A percentile compares a stretch with the other conserved stretches of the same genome.
phyloP scores from a whole-genome alignment of 2,113 vertebrate species.

The Hemibates koningsi region DNA sequence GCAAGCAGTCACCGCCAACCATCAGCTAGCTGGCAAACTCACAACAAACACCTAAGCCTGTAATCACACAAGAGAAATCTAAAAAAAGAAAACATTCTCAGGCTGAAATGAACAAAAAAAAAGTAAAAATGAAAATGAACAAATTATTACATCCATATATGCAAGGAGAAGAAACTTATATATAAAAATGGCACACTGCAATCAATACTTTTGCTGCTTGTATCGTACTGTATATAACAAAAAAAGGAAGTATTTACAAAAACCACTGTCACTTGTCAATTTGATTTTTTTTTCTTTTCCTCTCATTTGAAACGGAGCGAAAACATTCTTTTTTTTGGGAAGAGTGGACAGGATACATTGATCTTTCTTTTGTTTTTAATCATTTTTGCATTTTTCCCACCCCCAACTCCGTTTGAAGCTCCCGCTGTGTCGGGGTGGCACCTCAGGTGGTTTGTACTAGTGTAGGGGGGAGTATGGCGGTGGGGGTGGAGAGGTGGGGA shows the following conservation, averaged over 20 bases:
- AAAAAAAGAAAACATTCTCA: conserved; percentile 25
- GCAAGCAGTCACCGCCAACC: conserved; percentile 43
- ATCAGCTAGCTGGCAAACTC: conserved; percentile 72
- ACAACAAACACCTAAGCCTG: conserved; percentile 73
- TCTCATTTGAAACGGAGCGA: conserved; percentile 62
- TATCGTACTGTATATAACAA: conserved; percentile 72
- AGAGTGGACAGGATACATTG: conserved; percentile 47
- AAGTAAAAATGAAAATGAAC: conserved; percentile 17
- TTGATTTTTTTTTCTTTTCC: conserved; percentile 37
- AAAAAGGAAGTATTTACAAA: conserved; percentile 79
- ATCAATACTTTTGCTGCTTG: conserved; percentile 74
- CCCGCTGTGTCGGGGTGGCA: conserved; percentile 24
- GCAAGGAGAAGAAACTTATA: conserved; percentile 59
- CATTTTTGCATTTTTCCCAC: conserved; percentile 29
- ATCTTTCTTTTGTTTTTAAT: not conserved
- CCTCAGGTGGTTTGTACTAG: conserved; percentile 43
- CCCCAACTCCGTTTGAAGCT: conserved; percentile 35
- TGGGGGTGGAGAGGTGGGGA: not conserved
- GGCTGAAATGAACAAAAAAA: conserved; percentile 32
- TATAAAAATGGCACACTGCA: conserved; percentile 76
- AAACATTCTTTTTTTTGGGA: conserved; percentile 66
- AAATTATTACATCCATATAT: conserved; percentile 64
- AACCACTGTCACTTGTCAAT: conserved; percentile 63
- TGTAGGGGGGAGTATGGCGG: conserved; percentile 1
- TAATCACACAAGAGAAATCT: conserved; percentile 57